Evolutionary conservation across 2,113 vertebrate species (phyloP).

Genomic region (Crotalus helleri): DNA sequence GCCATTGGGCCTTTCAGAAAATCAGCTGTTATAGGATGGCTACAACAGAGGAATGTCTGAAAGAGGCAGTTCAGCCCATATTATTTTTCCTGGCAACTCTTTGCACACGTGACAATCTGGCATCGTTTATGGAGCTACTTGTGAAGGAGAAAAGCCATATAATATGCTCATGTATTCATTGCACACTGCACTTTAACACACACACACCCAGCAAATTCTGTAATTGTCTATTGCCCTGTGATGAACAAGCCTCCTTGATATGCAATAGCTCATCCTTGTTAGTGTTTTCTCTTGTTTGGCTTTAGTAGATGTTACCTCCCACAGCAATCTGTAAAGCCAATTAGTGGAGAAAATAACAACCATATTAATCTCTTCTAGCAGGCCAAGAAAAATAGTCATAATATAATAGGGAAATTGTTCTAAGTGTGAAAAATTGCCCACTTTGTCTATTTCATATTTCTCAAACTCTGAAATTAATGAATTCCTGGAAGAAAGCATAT

Average conservation of each 20-base stretch:
- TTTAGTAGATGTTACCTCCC: slow-evolving; percentile 61
- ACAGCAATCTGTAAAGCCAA: slow-evolving; percentile 65
- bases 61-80: not conserved
- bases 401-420: slow-evolving; percentile 69
- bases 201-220: not conserved
- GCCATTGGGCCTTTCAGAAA: not conserved
- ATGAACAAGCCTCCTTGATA: slow-evolving; percentile 38
- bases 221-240: slow-evolving; percentile 34
- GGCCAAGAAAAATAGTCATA: slow-evolving; percentile 65
- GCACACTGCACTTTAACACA: not conserved
- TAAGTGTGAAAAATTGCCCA: slow-evolving; percentile 80
- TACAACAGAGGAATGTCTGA: not conserved
- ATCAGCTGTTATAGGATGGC: not conserved
- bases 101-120: not conserved
- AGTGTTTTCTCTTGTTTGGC: slow-evolving; percentile 57
- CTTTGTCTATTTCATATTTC: slow-evolving; percentile 76
- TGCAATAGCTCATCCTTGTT: slow-evolving; percentile 42
- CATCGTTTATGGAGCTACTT: not conserved
- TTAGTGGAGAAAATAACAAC: slow-evolving; percentile 71
- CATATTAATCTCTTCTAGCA: slow-evolving; percentile 71
- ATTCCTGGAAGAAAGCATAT: slow-evolving; percentile 61
- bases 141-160: slow-evolving; percentile 3
- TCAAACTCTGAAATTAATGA: slow-evolving; percentile 73
- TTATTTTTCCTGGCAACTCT: not conserved
- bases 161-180: slow-evolving; percentile 20